Evolutionary conservation across 2,888 invertebrate genomes (phyloP).

Genomic region (Polymixis lichenea): DNA sequence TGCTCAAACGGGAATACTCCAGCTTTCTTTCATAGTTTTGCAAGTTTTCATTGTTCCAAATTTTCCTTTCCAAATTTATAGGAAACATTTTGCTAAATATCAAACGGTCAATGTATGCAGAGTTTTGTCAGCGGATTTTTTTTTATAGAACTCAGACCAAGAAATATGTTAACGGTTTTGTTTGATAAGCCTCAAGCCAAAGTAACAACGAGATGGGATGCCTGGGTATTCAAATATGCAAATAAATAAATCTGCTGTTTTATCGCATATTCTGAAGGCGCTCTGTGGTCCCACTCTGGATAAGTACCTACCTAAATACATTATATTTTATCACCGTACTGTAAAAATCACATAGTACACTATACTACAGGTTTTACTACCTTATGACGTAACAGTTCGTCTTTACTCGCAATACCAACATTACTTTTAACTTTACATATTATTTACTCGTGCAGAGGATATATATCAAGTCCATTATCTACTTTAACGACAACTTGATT

Average conservation of each 20-base stretch:
- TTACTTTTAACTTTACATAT: not conserved
- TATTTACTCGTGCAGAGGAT: not conserved
- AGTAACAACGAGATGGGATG: not conserved
- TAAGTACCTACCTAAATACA: not conserved
- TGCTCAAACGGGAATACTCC: no score
- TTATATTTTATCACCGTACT: not conserved
- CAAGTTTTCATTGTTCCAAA: not conserved
- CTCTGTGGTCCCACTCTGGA: not conserved
- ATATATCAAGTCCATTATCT: not conserved
- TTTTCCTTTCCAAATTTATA: not conserved
- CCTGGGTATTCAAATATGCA: constrained; percentile 19
- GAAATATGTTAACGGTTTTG: not conserved
- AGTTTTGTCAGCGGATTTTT: not conserved
- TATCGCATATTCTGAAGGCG: not conserved
- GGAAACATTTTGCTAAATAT: not conserved
- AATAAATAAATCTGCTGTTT: constrained; percentile 22
- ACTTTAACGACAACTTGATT: constrained; percentile 16
- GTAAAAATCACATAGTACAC: not conserved
- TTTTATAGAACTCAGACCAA: not conserved
- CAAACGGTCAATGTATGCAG: not conserved
- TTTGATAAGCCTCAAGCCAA: not conserved
- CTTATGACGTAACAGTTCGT: not conserved
- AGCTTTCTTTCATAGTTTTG: not conserved
- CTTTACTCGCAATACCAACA: not conserved
- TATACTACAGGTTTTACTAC: not conserved